Evolutionary conservation across 1,140 invertebrate species (phyloP).

Genomic region (Dreissena rostriformis): DNA sequence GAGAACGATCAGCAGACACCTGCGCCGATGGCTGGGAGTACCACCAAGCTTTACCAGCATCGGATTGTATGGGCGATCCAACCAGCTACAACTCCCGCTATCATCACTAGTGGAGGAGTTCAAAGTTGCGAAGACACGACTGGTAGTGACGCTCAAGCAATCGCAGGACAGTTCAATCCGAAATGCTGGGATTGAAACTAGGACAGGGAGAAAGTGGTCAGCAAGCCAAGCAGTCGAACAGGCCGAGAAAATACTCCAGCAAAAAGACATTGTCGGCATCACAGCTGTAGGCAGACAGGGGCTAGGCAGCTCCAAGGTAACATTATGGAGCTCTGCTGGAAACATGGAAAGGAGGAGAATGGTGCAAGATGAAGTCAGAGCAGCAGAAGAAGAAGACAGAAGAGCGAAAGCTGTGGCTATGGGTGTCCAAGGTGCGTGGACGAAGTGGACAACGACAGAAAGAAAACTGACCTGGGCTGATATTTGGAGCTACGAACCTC

Average conservation of each 20-base stretch:
- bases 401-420: background rate
- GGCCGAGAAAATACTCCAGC: too few species aligned
- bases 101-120: background rate
- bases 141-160: too few species aligned
- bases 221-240: too few species aligned
- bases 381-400: constrained; percentile 9
- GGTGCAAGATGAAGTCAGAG: background rate
- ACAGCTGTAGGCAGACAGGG: constrained; percentile 6
- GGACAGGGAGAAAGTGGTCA: too few species aligned
- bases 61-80: background rate
- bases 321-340: too few species aligned
- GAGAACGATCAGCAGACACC: background rate
- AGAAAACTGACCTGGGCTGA: too few species aligned
- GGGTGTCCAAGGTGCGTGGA: background rate
- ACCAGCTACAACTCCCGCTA: background rate
- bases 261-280: constrained; percentile 11
- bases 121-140: constrained; percentile 1
- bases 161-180: too few species aligned
- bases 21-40: background rate
- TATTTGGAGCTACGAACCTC: too few species aligned
- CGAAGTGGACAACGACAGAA: too few species aligned
- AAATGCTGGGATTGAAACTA: too few species aligned
- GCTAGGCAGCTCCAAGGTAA: too few species aligned
- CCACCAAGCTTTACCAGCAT: background rate
- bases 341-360: background rate